phyloP scores from a whole-genome alignment of 2,797 vertebrate species.

The Mormyrus hasselquistii region DNA sequence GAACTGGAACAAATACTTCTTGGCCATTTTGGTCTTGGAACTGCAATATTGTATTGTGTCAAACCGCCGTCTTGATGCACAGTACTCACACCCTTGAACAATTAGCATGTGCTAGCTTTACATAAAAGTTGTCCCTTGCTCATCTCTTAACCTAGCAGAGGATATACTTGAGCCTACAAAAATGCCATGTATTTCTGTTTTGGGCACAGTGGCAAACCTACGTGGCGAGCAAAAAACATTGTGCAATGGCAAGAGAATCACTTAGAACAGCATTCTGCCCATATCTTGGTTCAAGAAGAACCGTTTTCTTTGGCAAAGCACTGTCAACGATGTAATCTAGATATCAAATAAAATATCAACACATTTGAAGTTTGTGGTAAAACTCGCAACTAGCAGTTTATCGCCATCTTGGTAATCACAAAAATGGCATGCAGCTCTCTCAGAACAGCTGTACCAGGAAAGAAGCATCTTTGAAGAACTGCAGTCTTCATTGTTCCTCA shows the following conservation, averaged over 20 bases:
- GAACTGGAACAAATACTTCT: neutral
- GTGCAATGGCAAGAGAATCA: neutral
- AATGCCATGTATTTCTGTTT: neutral
- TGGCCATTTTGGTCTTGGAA: neutral
- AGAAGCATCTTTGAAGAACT: neutral
- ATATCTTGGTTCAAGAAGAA: neutral
- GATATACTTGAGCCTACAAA: neutral
- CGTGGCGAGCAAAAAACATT: neutral
- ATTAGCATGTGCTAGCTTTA: neutral
- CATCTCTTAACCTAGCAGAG: neutral
- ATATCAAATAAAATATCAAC: neutral
- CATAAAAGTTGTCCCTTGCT: neutral
- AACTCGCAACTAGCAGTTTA: neutral
- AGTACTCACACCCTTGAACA: neutral
- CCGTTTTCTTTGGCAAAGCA: constrained; percentile 21
- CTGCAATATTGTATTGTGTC: neutral
- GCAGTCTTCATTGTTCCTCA: neutral
- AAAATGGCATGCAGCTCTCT: neutral
- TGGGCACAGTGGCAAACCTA: constrained; percentile 12
- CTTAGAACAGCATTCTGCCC: neutral
- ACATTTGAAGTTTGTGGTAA: neutral
- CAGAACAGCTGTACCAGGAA: neutral
- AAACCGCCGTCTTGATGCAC: neutral
- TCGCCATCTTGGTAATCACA: neutral
- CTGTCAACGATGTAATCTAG: neutral